Evolutionary conservation across 2,888 invertebrate species (phyloP), one percentile per base, ranked within the genome.

Genomic region (Reticulitermes lucifugus): DNA sequence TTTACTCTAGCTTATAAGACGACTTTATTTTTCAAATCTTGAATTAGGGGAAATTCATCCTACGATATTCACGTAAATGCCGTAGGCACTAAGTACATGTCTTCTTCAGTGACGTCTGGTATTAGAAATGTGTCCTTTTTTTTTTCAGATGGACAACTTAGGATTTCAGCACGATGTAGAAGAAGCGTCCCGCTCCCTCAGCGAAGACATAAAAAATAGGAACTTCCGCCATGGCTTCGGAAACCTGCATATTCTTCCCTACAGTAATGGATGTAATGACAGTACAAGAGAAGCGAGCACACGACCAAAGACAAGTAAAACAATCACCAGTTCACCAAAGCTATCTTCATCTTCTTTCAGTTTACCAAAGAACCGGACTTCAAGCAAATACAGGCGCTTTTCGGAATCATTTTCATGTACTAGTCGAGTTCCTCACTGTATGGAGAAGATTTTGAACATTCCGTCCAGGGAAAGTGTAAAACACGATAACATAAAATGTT

Each of bases 111-210:
- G 0, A 18, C 14, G 0, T 4, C 55, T 55, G 14, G 12, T 55
- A 4, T 55, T 18, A 55, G 14, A 14, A 55, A 5, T 55, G 55
- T 1, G 6, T 1, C 18, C 55, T 1, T 59, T 35, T 22, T 80
- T 3, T 43, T 81, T 70, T 9, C 81, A 81, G 81, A 81, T 81
- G 81, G 81, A 81, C 43, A 81, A 81, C 65, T 65, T 81, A n/a
- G 81, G 70, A n/a, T 81, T 81, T n/a, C 81, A 81, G 25, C 81
- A 81, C 10, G 77, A 77, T 22, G 46, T 77, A 3, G 70, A 81
- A 25, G 81, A 70, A 35, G 65, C 81, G n/a, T 41, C 65, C 22
- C 65, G 65, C 43, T 7, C 81, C 7, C 2, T 70, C n/a, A n/a
- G 80, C 35, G 80, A 77, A n/a, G 46, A 46, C 51, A 77, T 46